phyloP scores from a whole-genome alignment of 2,113 vertebrate species.

The Microtus oregoni region DNA sequence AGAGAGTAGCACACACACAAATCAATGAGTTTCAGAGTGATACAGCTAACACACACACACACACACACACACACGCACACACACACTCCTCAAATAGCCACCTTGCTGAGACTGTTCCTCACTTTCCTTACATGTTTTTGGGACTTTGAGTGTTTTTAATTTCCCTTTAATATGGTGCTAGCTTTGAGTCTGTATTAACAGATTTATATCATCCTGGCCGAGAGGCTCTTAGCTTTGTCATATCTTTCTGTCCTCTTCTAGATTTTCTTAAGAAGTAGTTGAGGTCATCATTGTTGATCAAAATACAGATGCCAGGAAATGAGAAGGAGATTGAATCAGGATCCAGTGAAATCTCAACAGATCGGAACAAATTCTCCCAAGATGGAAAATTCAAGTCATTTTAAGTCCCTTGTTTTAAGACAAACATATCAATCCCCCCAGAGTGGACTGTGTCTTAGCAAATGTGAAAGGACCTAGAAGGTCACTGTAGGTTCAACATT shows the following conservation, averaged over 20 bases:
- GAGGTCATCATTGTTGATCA: slow-evolving; percentile 43
- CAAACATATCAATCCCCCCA: background rate
- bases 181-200: slow-evolving; percentile 48
- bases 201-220: slow-evolving; percentile 52
- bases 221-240: slow-evolving; percentile 24
- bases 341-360: slow-evolving; percentile 46
- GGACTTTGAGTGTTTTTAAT: slow-evolving; percentile 45
- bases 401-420: slow-evolving; percentile 33
- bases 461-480: background rate
- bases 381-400: slow-evolving; percentile 34
- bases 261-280: slow-evolving; percentile 46
- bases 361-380: slow-evolving; percentile 27
- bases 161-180: slow-evolving; percentile 54
- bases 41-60: background rate
- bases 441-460: background rate
- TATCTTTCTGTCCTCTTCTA: slow-evolving; percentile 50
- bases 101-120: slow-evolving; percentile 36
- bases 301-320: slow-evolving; percentile 51
- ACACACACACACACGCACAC: background rate
- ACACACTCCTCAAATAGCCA: slow-evolving; percentile 36
- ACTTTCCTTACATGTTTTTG: slow-evolving; percentile 43
- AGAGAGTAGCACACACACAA: slow-evolving; percentile 61
- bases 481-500: background rate
- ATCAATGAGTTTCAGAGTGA: slow-evolving; percentile 64
- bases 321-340: slow-evolving; percentile 25